Percentiles rank a stretch among this genome's conserved stretches.
Conservation (phyloP, 1,140 invertebrate species). For the Drosophila nikananu region DNA sequence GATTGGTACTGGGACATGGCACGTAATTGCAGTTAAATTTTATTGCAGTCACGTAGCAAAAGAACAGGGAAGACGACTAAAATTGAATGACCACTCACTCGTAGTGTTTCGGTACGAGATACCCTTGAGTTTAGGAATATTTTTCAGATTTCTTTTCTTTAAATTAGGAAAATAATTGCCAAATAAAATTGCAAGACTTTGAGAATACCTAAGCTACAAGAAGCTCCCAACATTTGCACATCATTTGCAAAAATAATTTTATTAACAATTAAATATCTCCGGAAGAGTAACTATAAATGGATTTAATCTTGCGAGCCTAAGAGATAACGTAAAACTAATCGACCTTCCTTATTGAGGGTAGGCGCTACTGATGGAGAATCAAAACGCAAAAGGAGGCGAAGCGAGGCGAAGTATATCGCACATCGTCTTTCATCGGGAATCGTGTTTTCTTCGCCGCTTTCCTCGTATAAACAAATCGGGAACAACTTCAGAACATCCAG, state of each 20-base stretch:
- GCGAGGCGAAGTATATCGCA: conserved; percentile 25
- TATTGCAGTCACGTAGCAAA: conserved; percentile 74
- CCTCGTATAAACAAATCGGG: conserved; percentile 35
- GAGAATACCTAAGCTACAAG: not conserved
- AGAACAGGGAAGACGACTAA: conserved; percentile 36
- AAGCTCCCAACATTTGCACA: too few species aligned
- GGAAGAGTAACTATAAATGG: not conserved
- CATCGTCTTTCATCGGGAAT: conserved; percentile 44
- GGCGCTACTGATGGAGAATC: conserved; percentile 12
- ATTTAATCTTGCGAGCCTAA: not conserved
- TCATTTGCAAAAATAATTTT: not conserved
- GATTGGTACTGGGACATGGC: conserved; percentile 37
- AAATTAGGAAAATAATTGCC: not conserved
- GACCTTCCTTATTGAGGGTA: conserved; percentile 21
- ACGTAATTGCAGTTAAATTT: conserved; percentile 81
- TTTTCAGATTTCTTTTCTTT: not conserved
- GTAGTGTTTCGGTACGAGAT: not conserved
- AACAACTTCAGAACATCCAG: conserved; percentile 24
- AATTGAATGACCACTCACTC: conserved; percentile 24
- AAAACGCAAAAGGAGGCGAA: conserved; percentile 46
- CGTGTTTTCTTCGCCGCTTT: conserved; percentile 18
- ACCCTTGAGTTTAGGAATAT: conserved; percentile 5
- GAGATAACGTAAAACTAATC: conserved; percentile 8
- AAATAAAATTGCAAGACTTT: too few species aligned
- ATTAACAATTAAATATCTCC: not conserved